Conservation (phyloP, 2,888 invertebrate genomes). For the Acronicta leporina region DNA sequence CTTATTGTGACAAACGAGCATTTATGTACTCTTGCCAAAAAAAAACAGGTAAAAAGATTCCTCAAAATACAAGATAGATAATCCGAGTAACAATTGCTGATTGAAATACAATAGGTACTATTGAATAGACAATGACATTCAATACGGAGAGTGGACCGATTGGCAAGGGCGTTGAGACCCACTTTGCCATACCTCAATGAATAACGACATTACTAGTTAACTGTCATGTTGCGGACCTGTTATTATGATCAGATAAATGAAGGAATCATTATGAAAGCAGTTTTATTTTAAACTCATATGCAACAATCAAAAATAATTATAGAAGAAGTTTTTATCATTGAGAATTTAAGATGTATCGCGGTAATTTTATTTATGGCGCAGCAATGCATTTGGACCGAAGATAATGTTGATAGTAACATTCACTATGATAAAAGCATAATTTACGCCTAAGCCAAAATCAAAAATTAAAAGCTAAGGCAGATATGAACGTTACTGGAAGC, state of each 20-base stretch:
- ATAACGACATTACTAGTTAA: conserved; percentile 42
- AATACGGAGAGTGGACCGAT: conserved; percentile 61
- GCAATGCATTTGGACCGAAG: too few species aligned
- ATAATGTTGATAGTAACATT: background rate
- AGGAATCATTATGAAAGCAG: conserved; percentile 25
- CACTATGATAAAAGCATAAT: too few species aligned
- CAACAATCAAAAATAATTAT: too few species aligned
- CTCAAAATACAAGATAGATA: conserved; percentile 32
- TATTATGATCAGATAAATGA: conserved; percentile 39
- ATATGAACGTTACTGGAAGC: background rate
- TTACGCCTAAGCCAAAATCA: too few species aligned
- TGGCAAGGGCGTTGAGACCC: conserved; percentile 64
- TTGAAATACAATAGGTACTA: conserved; percentile 63
- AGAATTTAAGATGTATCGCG: too few species aligned
- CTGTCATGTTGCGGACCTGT: conserved; percentile 39
- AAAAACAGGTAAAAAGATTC: conserved; percentile 41
- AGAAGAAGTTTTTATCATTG: too few species aligned
- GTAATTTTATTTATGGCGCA: too few species aligned
- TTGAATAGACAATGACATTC: conserved; percentile 71
- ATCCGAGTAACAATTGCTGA: conserved; percentile 47
- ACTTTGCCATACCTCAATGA: conserved; percentile 54
- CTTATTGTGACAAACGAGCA: conserved; percentile 38
- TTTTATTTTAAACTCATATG: background rate
- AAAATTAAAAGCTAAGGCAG: too few species aligned
- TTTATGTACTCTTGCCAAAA: conserved; percentile 19